A percentile compares a stretch with the other conserved stretches of the same genome.
These are phyloP conservation scores for Rhamphomyia laevipes DNA, from an alignment of 2,888 invertebrate genomes.

Conservation along the genomic window DNA sequence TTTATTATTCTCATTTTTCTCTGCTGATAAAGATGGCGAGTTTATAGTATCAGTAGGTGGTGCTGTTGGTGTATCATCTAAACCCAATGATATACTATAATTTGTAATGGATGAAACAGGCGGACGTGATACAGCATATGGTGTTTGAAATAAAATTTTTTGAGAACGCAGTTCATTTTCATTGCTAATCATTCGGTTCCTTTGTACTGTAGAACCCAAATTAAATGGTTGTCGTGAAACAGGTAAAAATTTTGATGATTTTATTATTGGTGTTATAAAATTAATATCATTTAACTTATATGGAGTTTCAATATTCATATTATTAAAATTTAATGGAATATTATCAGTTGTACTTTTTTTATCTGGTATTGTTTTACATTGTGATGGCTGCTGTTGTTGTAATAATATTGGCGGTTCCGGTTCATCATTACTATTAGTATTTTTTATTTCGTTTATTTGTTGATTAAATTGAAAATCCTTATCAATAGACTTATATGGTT, in stretches of 20 bases:
- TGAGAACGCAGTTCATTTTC: constrained; percentile 33
- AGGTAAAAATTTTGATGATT: constrained; percentile 17
- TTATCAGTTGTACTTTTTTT: background rate
- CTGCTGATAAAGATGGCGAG: constrained; percentile 4
- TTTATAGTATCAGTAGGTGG: constrained; percentile 22
- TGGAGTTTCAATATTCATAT: constrained; percentile 24
- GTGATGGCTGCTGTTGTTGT: constrained; percentile 1
- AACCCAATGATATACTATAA: constrained; percentile 28
- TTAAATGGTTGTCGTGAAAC: constrained; percentile 11
- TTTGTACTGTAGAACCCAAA: constrained; percentile 1
- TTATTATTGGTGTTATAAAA: constrained; percentile 32
- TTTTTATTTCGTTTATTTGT: too few species aligned
- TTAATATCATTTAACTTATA: constrained; percentile 21
- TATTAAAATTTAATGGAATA: constrained; percentile 21
- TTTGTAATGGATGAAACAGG: constrained; percentile 21
- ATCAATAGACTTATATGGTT: too few species aligned
- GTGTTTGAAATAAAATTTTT: constrained; percentile 36
- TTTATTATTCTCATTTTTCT: constrained; percentile 15
- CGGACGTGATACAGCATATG: constrained; percentile 30
- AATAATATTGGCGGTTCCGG: constrained; percentile 6
- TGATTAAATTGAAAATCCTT: too few species aligned
- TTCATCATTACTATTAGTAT: too few species aligned
- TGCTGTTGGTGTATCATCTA: constrained; percentile 27
- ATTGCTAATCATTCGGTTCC: constrained; percentile 19
- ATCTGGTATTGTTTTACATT: background rate